Percentiles rank a stretch among this genome's conserved stretches.
These are phyloP conservation scores for Periophthalmus magnuspinnatus DNA, from an alignment of 2,797 vertebrate genomes.

Conservation along the genomic window DNA sequence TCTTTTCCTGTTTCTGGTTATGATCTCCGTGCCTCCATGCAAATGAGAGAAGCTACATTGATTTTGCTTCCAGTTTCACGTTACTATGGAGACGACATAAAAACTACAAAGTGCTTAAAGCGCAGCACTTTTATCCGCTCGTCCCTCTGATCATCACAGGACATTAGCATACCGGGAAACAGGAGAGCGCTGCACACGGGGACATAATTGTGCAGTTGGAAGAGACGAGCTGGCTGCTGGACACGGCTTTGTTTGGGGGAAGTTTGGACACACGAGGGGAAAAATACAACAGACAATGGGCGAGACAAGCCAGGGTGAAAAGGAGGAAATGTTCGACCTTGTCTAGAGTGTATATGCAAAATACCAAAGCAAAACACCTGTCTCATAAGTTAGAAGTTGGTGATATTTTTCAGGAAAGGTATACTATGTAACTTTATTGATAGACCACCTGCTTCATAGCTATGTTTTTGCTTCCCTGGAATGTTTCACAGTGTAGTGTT, in stretches of 20 bases:
- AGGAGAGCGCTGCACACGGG: slow-evolving; percentile 64
- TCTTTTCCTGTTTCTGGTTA: slow-evolving; percentile 63
- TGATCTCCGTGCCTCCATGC: slow-evolving; percentile 68
- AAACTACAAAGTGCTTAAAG: slow-evolving; percentile 78
- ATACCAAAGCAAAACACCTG: not conserved
- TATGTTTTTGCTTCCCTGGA: too few species aligned
- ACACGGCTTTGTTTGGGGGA: slow-evolving; percentile 29
- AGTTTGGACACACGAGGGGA: not conserved
- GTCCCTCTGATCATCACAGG: slow-evolving; percentile 79
- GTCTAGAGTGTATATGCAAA: not conserved
- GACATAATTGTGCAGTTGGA: slow-evolving; percentile 73
- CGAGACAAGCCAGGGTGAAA: slow-evolving; percentile 27
- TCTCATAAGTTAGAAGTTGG: too few species aligned
- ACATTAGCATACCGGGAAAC: slow-evolving; percentile 78
- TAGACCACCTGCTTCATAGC: too few species aligned
- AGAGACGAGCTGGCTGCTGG: slow-evolving; percentile 64
- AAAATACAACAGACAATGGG: slow-evolving; percentile 19
- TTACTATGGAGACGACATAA: slow-evolving; percentile 80
- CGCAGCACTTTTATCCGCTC: slow-evolving; percentile 72
- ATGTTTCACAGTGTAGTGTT: too few species aligned
- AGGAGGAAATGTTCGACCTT: slow-evolving; percentile 16
- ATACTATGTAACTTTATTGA: too few species aligned
- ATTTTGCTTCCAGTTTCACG: slow-evolving; percentile 75
- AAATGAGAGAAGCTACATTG: slow-evolving; percentile 76
- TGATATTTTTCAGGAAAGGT: too few species aligned